A percentile compares a stretch with the other conserved stretches of the same genome.
These are phyloP conservation scores for Passer domesticus DNA, from an alignment of 2,113 vertebrate species.

Conservation along the genomic window DNA sequence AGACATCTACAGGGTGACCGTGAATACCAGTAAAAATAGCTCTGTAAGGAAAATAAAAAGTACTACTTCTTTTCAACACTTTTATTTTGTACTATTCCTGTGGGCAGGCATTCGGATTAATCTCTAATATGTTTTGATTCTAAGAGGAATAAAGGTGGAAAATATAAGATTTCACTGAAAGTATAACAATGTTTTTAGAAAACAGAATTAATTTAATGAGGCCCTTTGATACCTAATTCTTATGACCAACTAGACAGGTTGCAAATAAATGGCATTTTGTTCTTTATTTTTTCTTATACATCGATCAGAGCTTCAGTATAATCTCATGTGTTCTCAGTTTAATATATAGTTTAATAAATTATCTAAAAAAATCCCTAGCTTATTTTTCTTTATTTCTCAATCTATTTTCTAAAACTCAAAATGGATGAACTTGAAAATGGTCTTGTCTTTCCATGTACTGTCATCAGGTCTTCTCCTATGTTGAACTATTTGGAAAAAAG, in stretches of 20 bases:
- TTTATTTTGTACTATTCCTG: background rate
- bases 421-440: background rate
- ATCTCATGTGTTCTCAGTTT: background rate
- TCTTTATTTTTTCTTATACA: background rate
- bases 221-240: background rate
- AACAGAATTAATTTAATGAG: background rate
- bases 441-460: background rate
- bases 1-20: background rate
- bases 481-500: background rate
- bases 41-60: background rate
- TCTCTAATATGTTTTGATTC: background rate
- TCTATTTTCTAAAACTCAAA: background rate
- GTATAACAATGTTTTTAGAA: background rate
- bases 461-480: background rate
- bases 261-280: background rate
- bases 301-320: background rate
- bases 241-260: background rate
- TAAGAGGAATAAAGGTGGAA: background rate
- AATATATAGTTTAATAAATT: background rate
- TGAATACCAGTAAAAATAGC: background rate
- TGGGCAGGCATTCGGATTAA: background rate
- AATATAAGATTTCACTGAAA: background rate
- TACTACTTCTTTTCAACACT: background rate
- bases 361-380: background rate
- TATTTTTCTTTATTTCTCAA: background rate